Percentiles rank a stretch among this genome's conserved stretches.
These are phyloP conservation scores for Atherix ibis DNA, from an alignment of 2,888 invertebrate genomes.

Conservation along the genomic window DNA sequence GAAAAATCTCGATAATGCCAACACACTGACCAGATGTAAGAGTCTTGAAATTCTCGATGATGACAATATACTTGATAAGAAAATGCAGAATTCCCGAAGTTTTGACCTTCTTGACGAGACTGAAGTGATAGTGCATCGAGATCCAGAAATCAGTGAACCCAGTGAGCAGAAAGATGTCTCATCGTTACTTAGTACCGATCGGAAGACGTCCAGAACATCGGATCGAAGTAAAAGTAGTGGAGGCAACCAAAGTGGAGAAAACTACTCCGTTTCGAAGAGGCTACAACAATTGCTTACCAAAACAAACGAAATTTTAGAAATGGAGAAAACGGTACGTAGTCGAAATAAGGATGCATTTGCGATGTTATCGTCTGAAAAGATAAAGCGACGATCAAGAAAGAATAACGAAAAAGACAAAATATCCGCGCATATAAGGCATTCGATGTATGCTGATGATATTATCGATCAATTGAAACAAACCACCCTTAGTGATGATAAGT, in stretches of 20 bases:
- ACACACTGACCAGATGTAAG: constrained; percentile 48
- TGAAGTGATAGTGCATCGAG: constrained; percentile 17
- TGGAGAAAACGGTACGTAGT: constrained; percentile 19
- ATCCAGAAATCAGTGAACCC: too few relatives aligned
- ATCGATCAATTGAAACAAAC: constrained; percentile 7
- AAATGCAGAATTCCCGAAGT: constrained; percentile 33
- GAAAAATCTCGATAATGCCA: constrained; percentile 38
- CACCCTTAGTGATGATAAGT: neutral
- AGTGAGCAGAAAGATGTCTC: too few relatives aligned
- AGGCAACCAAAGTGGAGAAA: constrained; percentile 17
- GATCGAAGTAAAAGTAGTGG: constrained; percentile 8
- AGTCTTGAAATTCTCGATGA: constrained; percentile 53
- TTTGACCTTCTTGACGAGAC: constrained; percentile 32
- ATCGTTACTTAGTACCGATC: constrained; percentile 9
- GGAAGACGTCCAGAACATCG: constrained; percentile 5
- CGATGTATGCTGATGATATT: constrained; percentile 5
- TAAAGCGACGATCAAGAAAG: constrained; percentile 28
- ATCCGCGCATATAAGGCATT: constrained; percentile 4
- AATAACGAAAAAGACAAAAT: constrained; percentile 30
- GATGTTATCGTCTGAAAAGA: constrained; percentile 15
- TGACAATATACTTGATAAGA: constrained; percentile 24
- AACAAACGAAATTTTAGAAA: constrained; percentile 26
- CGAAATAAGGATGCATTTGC: constrained; percentile 11
- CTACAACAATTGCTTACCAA: constrained; percentile 24
- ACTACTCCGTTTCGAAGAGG: constrained; percentile 23